A percentile compares a stretch with the other conserved stretches of the same genome.
Conservation (phyloP, 1,140 invertebrate species). For the Neodiprion pinetum region DNA sequence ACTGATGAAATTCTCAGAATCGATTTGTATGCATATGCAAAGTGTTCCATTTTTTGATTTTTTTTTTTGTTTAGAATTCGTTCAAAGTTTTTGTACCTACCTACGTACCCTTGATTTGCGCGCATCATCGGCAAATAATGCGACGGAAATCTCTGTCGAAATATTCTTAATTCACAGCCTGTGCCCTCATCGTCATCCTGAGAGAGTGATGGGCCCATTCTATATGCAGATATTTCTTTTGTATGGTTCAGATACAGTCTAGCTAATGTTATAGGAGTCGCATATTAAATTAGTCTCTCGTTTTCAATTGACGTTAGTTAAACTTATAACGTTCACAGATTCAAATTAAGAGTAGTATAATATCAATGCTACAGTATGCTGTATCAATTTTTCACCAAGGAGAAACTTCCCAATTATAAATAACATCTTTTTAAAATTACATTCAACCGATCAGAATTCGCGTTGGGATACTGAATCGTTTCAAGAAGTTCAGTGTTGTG, state of each 20-base stretch:
- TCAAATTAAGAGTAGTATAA: neutral
- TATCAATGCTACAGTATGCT: neutral
- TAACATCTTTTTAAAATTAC: too few species aligned
- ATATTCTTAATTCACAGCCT: conserved; percentile 4
- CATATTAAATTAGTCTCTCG: neutral
- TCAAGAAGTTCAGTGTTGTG: too few species aligned
- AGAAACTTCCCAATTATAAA: too few species aligned
- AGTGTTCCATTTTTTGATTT: too few species aligned
- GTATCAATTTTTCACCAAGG: neutral
- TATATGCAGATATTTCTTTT: conserved; percentile 17
- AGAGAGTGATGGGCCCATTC: conserved; percentile 6
- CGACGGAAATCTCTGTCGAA: neutral
- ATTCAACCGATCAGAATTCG: too few species aligned
- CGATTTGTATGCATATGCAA: too few species aligned
- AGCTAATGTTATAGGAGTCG: conserved; percentile 3
- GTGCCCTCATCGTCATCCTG: conserved; percentile 1
- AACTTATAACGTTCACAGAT: neutral
- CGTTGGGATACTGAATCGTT: too few species aligned
- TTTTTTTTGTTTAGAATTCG: too few species aligned
- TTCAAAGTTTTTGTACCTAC: too few species aligned
- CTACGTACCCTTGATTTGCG: neutral
- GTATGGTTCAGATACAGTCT: neutral
- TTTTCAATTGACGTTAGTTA: neutral
- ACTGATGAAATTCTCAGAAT: too few species aligned
- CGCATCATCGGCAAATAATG: neutral